These are phyloP conservation scores for Artemia sinica DNA, from an alignment of 2,888 invertebrate genomes.

Conservation along the genomic window DNA sequence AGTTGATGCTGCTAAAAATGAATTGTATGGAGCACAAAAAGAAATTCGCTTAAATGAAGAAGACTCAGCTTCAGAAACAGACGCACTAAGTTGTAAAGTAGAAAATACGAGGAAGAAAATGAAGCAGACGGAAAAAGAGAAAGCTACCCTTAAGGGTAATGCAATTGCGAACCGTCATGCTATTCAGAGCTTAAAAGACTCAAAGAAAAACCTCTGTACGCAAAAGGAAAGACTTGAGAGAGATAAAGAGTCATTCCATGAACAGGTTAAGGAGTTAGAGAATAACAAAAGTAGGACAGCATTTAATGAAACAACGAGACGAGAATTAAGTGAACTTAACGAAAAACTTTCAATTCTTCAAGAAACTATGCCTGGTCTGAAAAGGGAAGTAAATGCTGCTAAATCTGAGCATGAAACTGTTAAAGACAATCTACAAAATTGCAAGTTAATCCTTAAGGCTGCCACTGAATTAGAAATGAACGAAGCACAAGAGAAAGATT, in stretches of 20 bases:
- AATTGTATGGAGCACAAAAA: neutral
- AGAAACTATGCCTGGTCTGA: neutral
- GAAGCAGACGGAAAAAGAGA: neutral
- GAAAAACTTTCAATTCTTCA: neutral
- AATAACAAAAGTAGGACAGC: neutral
- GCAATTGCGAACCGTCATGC: neutral
- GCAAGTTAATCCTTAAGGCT: no score
- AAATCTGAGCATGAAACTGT: no score
- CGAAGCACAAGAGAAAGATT: neutral
- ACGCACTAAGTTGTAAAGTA: neutral
- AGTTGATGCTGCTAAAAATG: neutral
- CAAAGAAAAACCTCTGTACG: neutral
- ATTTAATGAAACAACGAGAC: neutral
- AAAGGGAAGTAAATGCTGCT: neutral
- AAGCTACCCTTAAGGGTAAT: neutral
- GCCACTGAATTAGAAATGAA: neutral
- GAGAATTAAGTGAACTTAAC: neutral
- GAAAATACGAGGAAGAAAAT: neutral
- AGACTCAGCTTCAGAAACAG: neutral
- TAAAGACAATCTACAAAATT: no score
- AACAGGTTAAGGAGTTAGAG: neutral
- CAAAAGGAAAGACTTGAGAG: constrained; percentile 2
- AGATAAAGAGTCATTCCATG: neutral
- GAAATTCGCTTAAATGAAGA: neutral
- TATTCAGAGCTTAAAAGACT: neutral